A percentile compares a stretch with the other conserved stretches of the same genome.
Conservation (phyloP, 2,797 vertebrate species). For the Sorex maritimensis region DNA sequence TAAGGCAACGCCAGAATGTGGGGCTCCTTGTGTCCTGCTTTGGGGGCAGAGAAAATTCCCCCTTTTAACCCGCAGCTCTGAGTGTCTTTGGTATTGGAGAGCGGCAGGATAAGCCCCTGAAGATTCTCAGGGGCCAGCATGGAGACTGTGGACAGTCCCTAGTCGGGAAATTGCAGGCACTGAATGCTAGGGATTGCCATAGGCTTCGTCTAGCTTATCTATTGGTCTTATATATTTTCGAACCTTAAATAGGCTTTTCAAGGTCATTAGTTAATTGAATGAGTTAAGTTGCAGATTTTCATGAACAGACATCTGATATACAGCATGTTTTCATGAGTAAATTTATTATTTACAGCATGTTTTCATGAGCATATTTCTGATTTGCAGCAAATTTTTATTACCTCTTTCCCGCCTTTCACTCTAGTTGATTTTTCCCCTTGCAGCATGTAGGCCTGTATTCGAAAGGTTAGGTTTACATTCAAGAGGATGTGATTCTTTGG, state of each 20-base stretch:
- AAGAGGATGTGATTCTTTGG: no score
- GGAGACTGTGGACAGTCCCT: conserved; percentile 67
- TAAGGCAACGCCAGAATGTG: neutral
- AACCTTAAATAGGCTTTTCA: conserved; percentile 51
- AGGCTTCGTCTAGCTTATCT: conserved; percentile 49
- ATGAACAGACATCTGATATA: no score
- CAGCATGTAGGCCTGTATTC: no score
- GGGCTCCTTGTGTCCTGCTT: neutral
- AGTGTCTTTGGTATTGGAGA: neutral
- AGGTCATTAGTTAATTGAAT: conserved; percentile 64
- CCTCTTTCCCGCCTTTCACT: no score
- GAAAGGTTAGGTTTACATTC: no score
- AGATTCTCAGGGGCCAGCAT: conserved; percentile 38
- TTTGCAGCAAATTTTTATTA: no score
- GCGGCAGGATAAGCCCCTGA: neutral
- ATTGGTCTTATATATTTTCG: neutral
- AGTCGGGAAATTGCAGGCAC: conserved; percentile 68
- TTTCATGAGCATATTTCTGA: no score
- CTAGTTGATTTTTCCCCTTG: no score
- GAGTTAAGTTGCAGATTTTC: conserved; percentile 26
- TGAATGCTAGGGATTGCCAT: conserved; percentile 57
- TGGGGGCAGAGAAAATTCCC: neutral
- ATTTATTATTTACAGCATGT: no score
- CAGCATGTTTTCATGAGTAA: no score
- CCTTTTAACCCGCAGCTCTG: neutral